Percentiles rank a stretch among this genome's conserved stretches.
These are phyloP conservation scores for Hippocampus zosterae DNA, from an alignment of 2,113 vertebrate genomes.

Conservation along the genomic window DNA sequence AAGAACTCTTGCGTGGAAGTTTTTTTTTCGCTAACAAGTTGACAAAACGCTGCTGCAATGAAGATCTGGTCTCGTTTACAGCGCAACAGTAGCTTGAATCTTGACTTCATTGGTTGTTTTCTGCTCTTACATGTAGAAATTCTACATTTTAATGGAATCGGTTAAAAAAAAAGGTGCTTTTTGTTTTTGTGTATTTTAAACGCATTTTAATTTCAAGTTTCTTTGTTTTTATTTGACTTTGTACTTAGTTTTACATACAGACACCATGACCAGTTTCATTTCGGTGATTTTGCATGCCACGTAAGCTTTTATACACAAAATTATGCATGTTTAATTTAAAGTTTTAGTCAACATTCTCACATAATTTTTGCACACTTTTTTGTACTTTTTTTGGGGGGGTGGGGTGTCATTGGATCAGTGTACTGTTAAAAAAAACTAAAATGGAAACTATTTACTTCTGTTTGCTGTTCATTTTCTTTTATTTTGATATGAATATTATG, in stretches of 20 bases:
- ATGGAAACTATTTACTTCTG: neutral
- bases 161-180: neutral
- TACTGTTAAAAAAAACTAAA: neutral
- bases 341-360: neutral
- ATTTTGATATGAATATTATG: neutral
- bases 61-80: constrained; percentile 14
- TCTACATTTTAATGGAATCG: neutral
- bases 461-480: neutral
- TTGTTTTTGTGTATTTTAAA: constrained; percentile 14
- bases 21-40: constrained; percentile 13
- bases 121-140: neutral
- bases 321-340: neutral
- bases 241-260: neutral
- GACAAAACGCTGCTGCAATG: constrained; percentile 13
- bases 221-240: neutral
- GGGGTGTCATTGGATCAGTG: neutral
- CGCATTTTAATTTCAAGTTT: constrained; percentile 14
- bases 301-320: neutral
- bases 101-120: neutral
- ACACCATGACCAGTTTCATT: constrained; percentile 21
- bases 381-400: neutral
- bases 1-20: neutral
- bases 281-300: constrained; percentile 16
- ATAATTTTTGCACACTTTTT: neutral
- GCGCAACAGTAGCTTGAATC: constrained; percentile 10